These are phyloP conservation scores for Epinephelus moara DNA, from an alignment of 2,113 vertebrate genomes.

Conservation along the genomic window DNA sequence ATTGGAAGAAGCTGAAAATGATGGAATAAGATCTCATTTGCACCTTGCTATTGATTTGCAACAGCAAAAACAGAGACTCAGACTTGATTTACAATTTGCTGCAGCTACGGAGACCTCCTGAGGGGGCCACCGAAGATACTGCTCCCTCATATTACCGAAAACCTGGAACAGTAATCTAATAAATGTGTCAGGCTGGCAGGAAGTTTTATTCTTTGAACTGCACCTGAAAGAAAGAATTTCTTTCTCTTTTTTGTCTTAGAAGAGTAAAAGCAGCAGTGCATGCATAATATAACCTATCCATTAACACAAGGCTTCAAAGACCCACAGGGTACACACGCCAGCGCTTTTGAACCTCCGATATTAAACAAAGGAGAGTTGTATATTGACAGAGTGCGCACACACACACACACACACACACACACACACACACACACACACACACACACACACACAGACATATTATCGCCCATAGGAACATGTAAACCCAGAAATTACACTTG, in stretches of 20 bases:
- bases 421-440: background rate
- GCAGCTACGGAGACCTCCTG: constrained; percentile 18
- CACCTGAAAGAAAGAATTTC: constrained; percentile 32
- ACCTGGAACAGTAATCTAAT: constrained; percentile 44
- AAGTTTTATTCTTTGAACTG: constrained; percentile 32
- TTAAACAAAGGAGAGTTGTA: constrained; percentile 14
- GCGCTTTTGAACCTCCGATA: constrained; percentile 39
- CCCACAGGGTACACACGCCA: constrained; percentile 9
- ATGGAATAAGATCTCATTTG: constrained; percentile 41
- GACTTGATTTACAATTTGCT: constrained; percentile 32
- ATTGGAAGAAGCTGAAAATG: constrained; percentile 22
- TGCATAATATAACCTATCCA: constrained; percentile 60
- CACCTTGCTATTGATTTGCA: constrained; percentile 44
- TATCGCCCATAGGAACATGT: background rate
- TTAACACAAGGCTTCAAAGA: constrained; percentile 59
- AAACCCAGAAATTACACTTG: constrained; percentile 8
- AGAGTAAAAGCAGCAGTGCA: constrained; percentile 29
- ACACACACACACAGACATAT: background rate
- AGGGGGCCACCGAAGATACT: constrained; percentile 7
- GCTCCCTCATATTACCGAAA: constrained; percentile 34
- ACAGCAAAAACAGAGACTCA: background rate
- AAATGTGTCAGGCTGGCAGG: constrained; percentile 28
- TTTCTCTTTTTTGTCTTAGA: constrained; percentile 4
- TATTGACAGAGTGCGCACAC: background rate
- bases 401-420: background rate